Conservation (phyloP, 2,888 invertebrate species). For the Ophion ellenae region DNA sequence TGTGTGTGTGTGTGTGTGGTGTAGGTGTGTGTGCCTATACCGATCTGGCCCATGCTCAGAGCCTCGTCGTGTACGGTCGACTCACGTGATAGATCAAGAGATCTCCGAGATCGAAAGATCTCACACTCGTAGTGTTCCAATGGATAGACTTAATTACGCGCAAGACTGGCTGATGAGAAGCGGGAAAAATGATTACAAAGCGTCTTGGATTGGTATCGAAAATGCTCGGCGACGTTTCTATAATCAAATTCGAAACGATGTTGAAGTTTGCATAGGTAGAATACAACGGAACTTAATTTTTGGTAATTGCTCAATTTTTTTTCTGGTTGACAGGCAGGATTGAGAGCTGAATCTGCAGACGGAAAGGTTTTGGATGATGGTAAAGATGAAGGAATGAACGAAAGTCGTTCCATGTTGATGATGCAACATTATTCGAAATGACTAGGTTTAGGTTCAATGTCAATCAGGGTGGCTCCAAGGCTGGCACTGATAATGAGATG, state of each 20-base stretch:
- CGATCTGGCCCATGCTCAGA: background rate
- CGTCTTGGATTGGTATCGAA: too few species aligned
- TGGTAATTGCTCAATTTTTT: background rate
- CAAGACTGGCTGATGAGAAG: background rate
- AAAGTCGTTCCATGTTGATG: too few species aligned
- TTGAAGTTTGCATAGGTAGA: background rate
- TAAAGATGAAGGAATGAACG: too few species aligned
- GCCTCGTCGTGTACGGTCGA: background rate
- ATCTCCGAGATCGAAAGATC: background rate
- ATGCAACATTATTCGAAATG: too few species aligned
- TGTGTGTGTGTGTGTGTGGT: too few species aligned
- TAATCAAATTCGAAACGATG: background rate
- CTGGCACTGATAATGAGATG: too few species aligned
- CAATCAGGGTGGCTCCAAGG: too few species aligned
- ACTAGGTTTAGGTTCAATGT: too few species aligned
- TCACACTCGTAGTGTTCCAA: background rate
- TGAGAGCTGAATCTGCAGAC: too few species aligned
- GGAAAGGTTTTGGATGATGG: too few species aligned
- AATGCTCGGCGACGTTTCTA: background rate
- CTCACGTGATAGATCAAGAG: background rate
- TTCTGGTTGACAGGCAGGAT: background rate
- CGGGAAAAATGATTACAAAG: background rate
- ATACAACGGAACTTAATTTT: background rate
- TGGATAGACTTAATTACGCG: background rate
- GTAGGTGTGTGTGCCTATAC: background rate